phyloP scores from a whole-genome alignment of 2,113 vertebrate genomes.

The Gadus chalcogrammus region DNA sequence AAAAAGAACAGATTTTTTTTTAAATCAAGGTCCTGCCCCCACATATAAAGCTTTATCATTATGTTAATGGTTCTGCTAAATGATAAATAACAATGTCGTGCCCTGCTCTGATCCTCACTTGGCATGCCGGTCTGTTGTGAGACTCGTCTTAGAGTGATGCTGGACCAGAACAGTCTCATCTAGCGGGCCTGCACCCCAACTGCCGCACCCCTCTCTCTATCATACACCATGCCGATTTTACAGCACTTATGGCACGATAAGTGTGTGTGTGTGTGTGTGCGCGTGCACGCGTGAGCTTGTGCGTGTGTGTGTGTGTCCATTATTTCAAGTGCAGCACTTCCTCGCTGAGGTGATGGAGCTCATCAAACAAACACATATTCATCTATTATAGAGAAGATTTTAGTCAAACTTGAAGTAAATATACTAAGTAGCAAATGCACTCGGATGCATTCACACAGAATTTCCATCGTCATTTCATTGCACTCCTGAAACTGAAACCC shows the following conservation, averaged over 20 bases:
- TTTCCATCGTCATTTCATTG: not conserved
- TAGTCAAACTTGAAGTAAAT: not conserved
- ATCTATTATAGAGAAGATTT: conserved; percentile 15
- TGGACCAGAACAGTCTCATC: conserved; percentile 42
- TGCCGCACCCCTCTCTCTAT: conserved; percentile 47
- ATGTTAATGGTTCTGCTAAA: not conserved
- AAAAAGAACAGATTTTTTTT: not conserved
- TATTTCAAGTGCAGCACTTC: conserved; percentile 32
- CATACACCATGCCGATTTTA: conserved; percentile 44
- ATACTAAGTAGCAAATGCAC: too few relatives aligned
- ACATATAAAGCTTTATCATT: not conserved
- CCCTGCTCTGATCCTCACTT: not conserved
- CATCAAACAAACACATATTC: conserved; percentile 32
- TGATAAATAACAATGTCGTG: conserved; percentile 1
- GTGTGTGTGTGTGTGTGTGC: conserved; percentile 11
- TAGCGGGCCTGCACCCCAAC: conserved; percentile 40
- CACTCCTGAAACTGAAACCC: conserved; percentile 39
- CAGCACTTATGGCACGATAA: conserved; percentile 36
- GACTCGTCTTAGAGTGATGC: conserved; percentile 4
- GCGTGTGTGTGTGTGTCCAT: conserved; percentile 9
- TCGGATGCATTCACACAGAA: not conserved
- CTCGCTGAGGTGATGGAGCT: conserved; percentile 11
- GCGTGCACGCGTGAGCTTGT: too few relatives aligned
- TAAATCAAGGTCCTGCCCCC: not conserved
- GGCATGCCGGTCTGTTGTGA: not conserved